Evolutionary conservation across 1,140 invertebrate species (phyloP).

Genomic region (Zaprionus africanus): DNA sequence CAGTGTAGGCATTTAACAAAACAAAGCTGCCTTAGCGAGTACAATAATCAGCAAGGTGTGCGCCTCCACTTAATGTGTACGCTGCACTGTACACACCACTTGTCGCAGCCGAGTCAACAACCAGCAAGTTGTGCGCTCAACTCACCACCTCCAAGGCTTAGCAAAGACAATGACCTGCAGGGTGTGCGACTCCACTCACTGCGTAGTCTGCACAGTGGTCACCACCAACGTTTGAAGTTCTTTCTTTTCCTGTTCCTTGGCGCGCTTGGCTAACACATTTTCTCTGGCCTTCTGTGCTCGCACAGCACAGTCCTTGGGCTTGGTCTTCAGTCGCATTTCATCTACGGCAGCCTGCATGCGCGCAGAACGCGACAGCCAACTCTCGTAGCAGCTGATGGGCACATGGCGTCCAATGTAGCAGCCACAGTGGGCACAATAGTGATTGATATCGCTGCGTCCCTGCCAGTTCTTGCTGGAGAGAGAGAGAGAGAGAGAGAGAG

Average conservation of each 20-base stretch:
- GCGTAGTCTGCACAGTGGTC: conserved; percentile 21
- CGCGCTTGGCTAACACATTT: conserved; percentile 53
- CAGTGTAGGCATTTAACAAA: neutral
- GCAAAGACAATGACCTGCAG: conserved; percentile 15
- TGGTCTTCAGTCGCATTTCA: conserved; percentile 65
- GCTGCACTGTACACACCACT: conserved; percentile 25
- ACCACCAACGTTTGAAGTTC: conserved; percentile 30
- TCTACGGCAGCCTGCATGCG: conserved; percentile 67
- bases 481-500: neutral
- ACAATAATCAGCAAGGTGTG: conserved; percentile 17
- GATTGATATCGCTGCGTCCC: conserved; percentile 69
- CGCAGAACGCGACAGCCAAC: conserved; percentile 64
- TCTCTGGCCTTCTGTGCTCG: conserved; percentile 64
- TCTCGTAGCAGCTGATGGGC: conserved; percentile 60
- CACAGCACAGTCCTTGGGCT: conserved; percentile 71
- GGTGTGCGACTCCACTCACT: conserved; percentile 15
- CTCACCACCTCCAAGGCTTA: neutral
- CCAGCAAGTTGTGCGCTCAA: too few relatives aligned
- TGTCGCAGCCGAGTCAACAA: too few relatives aligned
- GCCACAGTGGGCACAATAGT: conserved; percentile 74
- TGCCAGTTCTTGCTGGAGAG: conserved; percentile 62
- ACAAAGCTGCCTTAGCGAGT: conserved; percentile 26
- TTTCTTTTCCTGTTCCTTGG: conserved; percentile 42
- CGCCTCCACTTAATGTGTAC: conserved; percentile 9
- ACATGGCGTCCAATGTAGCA: conserved; percentile 75